Evolutionary conservation across 1,140 invertebrate genomes (phyloP).

Genomic region (Apis dorsata): DNA sequence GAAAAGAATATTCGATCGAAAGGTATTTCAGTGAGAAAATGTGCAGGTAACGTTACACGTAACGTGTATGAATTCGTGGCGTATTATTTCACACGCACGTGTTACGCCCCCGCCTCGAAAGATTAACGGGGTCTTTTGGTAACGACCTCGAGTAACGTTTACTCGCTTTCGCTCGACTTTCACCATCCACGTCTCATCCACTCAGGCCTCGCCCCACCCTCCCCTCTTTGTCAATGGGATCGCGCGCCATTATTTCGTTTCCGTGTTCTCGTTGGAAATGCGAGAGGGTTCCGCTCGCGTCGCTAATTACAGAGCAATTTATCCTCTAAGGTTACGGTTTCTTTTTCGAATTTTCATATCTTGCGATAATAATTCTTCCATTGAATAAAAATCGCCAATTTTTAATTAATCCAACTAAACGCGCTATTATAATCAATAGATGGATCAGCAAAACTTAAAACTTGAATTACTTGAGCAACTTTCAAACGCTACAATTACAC

Average conservation of each 20-base stretch:
- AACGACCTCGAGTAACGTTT: constrained; percentile 25
- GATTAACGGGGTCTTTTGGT: constrained; percentile 24
- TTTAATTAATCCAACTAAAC: too few relatives aligned
- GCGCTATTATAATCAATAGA: too few relatives aligned
- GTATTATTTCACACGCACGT: constrained; percentile 30
- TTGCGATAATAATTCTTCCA: too few relatives aligned
- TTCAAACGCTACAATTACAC: neutral
- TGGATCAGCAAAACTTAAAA: neutral
- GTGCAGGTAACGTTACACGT: too few relatives aligned
- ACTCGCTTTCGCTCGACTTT: constrained; percentile 36
- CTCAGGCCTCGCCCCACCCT: too few relatives aligned
- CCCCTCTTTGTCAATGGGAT: neutral
- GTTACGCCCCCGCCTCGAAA: constrained; percentile 29
- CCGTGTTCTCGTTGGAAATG: neutral
- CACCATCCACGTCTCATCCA: neutral
- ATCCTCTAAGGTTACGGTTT: neutral
- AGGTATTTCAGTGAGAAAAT: too few relatives aligned
- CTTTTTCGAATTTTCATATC: neutral
- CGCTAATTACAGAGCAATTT: neutral
- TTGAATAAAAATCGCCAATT: neutral
- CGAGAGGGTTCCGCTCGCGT: neutral
- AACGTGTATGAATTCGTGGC: too few relatives aligned
- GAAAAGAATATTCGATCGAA: too few relatives aligned
- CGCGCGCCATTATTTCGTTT: neutral
- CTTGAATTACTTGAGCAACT: neutral